Evolutionary conservation across 1,140 invertebrate genomes (phyloP).

Genomic region (Lasioglossum baleicum): DNA sequence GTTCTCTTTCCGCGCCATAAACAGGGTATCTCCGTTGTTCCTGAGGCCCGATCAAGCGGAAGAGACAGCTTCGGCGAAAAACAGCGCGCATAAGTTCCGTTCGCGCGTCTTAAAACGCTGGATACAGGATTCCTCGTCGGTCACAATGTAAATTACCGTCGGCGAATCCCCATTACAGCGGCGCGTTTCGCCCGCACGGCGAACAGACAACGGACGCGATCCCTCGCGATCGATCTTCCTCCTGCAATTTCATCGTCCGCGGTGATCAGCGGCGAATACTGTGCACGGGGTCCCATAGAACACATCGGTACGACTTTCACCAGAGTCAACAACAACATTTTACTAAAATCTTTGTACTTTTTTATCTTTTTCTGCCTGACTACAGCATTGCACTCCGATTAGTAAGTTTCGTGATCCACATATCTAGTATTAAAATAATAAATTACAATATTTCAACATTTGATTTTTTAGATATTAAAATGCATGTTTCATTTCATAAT

Average conservation of each 20-base stretch:
- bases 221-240: conserved; percentile 43
- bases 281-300: neutral
- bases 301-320: too few relatives aligned
- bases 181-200: too few relatives aligned
- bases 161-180: conserved; percentile 6
- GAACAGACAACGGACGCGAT: too few relatives aligned
- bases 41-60: neutral
- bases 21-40: neutral
- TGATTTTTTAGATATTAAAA: too few relatives aligned
- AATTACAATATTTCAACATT: too few relatives aligned
- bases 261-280: conserved; percentile 13
- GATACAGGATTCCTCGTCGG: neutral
- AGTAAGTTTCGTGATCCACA: too few relatives aligned
- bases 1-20: neutral
- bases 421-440: too few relatives aligned
- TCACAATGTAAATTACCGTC: conserved; percentile 6
- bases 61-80: neutral
- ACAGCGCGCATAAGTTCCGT: neutral
- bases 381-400: too few relatives aligned
- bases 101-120: neutral
- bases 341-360: too few relatives aligned
- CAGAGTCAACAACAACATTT: too few relatives aligned
- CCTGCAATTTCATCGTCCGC: conserved; percentile 40
- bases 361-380: too few relatives aligned
- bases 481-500: too few relatives aligned